Percentiles rank a stretch among this genome's conserved stretches.
Evolutionary conservation across 2,888 invertebrate genomes (phyloP).

Genomic region (Drosophila trichaetosa): DNA sequence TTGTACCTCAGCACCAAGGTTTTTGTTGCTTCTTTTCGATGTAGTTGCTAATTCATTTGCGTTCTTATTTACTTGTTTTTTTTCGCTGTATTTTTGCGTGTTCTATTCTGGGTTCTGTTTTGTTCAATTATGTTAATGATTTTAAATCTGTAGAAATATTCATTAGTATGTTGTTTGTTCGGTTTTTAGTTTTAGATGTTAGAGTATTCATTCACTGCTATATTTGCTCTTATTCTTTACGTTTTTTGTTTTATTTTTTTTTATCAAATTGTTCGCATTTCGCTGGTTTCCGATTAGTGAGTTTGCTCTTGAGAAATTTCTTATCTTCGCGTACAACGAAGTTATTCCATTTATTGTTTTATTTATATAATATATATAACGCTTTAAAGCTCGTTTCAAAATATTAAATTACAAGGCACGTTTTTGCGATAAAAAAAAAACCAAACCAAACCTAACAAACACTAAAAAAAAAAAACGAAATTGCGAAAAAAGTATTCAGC

Average conservation of each 20-base stretch:
- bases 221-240: not conserved
- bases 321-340: conserved; percentile 24
- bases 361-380: conserved; percentile 5
- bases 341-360: conserved; percentile 23
- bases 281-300: conserved; percentile 11
- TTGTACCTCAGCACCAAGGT: conserved; percentile 45
- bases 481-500: conserved; percentile 30
- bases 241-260: not conserved
- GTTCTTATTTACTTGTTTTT: conserved; percentile 36
- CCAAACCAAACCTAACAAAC: conserved; percentile 4
- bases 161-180: conserved; percentile 9
- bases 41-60: conserved; percentile 50
- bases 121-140: conserved; percentile 39
- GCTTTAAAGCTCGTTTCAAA: conserved; percentile 5
- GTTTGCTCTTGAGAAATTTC: conserved; percentile 17
- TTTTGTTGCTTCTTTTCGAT: conserved; percentile 27
- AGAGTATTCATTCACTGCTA: conserved; percentile 13
- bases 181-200: conserved; percentile 12
- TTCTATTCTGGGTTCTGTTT: conserved; percentile 1
- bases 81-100: conserved; percentile 26
- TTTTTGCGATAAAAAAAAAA: conserved; percentile 23
- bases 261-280: conserved; percentile 25
- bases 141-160: conserved; percentile 19
- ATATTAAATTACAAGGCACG: conserved; percentile 43
- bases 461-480: conserved; percentile 6